These are phyloP conservation scores for Promerops cafer DNA, from an alignment of 2,113 vertebrate species.

Conservation along the genomic window DNA sequence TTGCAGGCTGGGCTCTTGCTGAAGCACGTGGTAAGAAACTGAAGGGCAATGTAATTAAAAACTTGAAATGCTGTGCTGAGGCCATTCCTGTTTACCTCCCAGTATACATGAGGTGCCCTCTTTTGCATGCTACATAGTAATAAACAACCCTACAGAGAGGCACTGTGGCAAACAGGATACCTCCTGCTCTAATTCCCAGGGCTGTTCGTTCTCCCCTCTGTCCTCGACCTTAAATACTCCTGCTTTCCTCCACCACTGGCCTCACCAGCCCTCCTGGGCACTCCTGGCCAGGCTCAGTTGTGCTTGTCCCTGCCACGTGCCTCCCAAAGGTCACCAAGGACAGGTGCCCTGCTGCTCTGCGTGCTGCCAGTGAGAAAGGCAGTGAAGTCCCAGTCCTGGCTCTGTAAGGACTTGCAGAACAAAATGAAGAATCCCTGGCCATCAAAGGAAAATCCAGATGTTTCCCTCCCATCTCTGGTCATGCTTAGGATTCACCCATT, in stretches of 20 bases:
- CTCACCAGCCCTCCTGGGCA: neutral
- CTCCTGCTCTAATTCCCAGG: neutral
- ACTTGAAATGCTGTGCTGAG: neutral
- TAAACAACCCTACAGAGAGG: neutral
- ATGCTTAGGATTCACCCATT: fast-evolving
- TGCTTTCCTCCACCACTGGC: neutral
- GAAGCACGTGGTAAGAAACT: neutral
- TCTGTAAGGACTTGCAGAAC: neutral
- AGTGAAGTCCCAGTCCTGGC: fast-evolving
- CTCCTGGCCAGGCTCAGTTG: neutral
- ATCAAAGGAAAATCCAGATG: neutral
- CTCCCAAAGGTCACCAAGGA: neutral
- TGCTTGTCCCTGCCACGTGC: neutral
- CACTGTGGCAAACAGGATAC: neutral
- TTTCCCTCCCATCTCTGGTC: neutral
- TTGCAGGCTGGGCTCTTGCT: neutral
- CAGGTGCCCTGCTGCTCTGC: neutral
- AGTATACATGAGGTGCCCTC: neutral
- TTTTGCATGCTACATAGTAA: neutral
- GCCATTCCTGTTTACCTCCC: neutral
- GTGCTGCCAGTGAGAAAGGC: neutral
- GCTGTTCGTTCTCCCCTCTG: neutral
- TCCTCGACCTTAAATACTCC: neutral
- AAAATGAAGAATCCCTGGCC: neutral
- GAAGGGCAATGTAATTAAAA: constrained; percentile 25